These are phyloP conservation scores for Cryptophagus acutangulus DNA, from an alignment of 2,888 invertebrate species.

Conservation along the genomic window DNA sequence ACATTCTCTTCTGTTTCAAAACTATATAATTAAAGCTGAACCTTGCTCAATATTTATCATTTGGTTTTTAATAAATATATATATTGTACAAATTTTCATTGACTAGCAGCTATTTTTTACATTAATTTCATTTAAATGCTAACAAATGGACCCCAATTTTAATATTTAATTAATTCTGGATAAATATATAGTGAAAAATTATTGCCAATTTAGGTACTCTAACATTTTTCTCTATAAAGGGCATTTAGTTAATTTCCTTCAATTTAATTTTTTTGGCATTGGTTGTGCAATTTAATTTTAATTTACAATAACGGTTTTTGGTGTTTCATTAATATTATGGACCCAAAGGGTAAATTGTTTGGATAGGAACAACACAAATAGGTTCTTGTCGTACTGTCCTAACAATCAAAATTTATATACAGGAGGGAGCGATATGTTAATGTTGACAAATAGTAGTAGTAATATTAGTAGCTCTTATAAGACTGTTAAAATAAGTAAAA, in stretches of 20 bases:
- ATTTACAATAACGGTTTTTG: constrained; percentile 2
- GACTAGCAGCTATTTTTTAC: no score
- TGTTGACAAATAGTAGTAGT: no score
- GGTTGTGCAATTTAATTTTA: background rate
- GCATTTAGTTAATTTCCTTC: background rate
- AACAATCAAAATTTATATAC: no score
- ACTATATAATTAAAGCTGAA: constrained; percentile 31
- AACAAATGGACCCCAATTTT: constrained; percentile 2
- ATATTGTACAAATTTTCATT: background rate
- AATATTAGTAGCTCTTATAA: background rate
- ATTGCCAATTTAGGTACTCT: constrained; percentile 1
- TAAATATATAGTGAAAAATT: background rate
- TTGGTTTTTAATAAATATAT: constrained; percentile 1
- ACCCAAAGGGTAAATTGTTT: constrained; percentile 6
- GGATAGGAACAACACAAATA: no score
- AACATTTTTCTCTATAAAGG: background rate
- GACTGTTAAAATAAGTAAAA: constrained; percentile 22
- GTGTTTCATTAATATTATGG: constrained; percentile 5
- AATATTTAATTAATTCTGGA: background rate
- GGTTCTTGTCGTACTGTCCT: no score
- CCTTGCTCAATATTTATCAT: constrained; percentile 22
- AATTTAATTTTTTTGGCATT: background rate
- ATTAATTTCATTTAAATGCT: constrained; percentile 2
- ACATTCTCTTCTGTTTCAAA: constrained; percentile 3
- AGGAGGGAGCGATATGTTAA: no score